A percentile compares a stretch with the other conserved stretches of the same genome.
These are phyloP conservation scores for Sphaerodactylus townsendi DNA, from an alignment of 2,113 vertebrate species.

Conservation along the genomic window DNA sequence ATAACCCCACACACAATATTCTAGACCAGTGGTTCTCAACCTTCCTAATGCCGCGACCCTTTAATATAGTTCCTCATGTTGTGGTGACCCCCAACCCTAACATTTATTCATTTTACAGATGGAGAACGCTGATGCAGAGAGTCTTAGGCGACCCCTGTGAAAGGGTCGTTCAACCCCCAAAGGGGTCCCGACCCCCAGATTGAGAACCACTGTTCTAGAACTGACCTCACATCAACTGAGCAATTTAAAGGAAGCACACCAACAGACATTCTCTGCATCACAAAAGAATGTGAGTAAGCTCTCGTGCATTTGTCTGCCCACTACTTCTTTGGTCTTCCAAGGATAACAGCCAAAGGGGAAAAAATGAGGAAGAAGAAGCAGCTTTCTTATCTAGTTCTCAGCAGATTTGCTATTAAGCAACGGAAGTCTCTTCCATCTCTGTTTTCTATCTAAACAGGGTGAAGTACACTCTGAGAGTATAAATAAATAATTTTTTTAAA, in stretches of 20 bases:
- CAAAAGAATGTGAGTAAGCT: neutral
- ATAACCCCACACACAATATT: neutral
- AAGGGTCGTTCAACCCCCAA: too few species aligned
- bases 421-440: neutral
- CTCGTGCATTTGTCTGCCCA: neutral
- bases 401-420: conserved; percentile 22
- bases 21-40: too few species aligned
- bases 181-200: too few species aligned
- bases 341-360: neutral
- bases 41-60: too few species aligned
- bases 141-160: too few species aligned
- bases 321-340: neutral
- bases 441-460: conserved; percentile 16
- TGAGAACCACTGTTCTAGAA: too few species aligned
- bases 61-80: too few species aligned
- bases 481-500: conserved; percentile 26
- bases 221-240: neutral
- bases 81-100: too few species aligned
- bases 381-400: neutral
- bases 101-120: too few species aligned
- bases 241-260: neutral
- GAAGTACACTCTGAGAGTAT: neutral
- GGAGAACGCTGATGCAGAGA: too few species aligned
- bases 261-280: neutral
- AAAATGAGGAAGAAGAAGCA: neutral